Conservation (phyloP, 2,888 invertebrate genomes). For the Pantelozetes paolii region DNA sequence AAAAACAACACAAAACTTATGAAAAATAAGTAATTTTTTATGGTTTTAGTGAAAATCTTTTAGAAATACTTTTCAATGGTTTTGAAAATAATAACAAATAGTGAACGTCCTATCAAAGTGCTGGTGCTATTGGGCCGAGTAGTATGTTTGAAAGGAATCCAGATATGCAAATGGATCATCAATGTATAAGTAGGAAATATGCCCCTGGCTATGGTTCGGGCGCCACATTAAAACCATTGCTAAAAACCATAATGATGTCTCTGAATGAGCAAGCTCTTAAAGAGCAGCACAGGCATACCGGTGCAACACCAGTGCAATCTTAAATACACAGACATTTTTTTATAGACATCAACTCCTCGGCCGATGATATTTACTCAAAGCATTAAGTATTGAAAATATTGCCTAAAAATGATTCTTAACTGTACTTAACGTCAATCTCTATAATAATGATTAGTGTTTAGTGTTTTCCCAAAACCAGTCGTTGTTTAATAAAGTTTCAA, state of each 20-base stretch:
- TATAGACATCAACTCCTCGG: too few species aligned
- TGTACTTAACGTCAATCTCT: slow-evolving; percentile 23
- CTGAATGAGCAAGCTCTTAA: background rate
- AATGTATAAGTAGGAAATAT: slow-evolving; percentile 27
- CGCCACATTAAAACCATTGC: slow-evolving; percentile 24
- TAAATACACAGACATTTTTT: background rate
- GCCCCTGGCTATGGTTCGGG: slow-evolving; percentile 12
- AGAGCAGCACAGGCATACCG: background rate
- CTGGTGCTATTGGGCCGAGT: background rate
- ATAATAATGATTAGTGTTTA: background rate
- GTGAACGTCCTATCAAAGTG: background rate
- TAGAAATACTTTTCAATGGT: too few species aligned
- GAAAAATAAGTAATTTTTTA: too few species aligned
- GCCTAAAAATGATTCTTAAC: background rate
- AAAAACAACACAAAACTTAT: too few species aligned
- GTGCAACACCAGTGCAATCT: background rate
- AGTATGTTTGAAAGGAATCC: background rate
- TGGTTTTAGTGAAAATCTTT: too few species aligned
- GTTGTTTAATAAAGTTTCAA: too few species aligned
- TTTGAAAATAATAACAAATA: too few species aligned
- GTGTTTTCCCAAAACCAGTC: background rate
- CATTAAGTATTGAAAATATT: background rate
- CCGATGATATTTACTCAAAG: slow-evolving; percentile 16
- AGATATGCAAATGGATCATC: slow-evolving; percentile 33
- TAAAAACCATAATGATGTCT: slow-evolving; percentile 18